Conservation (phyloP, 2,888 invertebrate genomes). For the Oscheius sp. region DNA sequence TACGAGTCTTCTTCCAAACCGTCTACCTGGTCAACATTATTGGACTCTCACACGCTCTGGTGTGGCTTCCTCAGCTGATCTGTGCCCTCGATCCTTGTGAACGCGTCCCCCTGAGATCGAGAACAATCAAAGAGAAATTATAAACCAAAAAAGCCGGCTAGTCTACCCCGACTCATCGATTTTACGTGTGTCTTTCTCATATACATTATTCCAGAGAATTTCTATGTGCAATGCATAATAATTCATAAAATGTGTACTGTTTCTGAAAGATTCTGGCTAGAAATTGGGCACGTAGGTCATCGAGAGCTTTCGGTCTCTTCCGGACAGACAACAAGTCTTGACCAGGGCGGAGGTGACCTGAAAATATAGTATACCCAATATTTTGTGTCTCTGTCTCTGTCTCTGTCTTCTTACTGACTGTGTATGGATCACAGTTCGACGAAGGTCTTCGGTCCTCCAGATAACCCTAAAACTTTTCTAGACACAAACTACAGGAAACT, state of each 20-base stretch:
- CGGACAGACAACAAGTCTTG: constrained; percentile 60
- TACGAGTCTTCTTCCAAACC: constrained; percentile 73
- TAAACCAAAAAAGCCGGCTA: constrained; percentile 11
- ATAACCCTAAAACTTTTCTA: constrained; percentile 57
- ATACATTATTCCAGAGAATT: constrained; percentile 2
- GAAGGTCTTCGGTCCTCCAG: constrained; percentile 71
- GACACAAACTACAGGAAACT: constrained; percentile 36
- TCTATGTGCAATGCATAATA: neutral
- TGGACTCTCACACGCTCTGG: constrained; percentile 66
- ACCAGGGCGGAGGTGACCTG: constrained; percentile 53
- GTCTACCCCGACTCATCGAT: neutral
- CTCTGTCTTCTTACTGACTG: constrained; percentile 35
- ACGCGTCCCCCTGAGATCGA: constrained; percentile 63
- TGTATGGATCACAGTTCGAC: constrained; percentile 70
- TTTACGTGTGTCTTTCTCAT: constrained; percentile 28
- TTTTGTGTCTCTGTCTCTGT: too few relatives aligned
- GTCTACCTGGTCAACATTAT: constrained; percentile 72
- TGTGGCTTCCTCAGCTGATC: constrained; percentile 72
- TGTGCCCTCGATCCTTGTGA: constrained; percentile 71
- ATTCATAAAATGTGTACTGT: neutral
- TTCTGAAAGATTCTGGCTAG: constrained; percentile 21
- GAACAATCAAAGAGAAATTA: constrained; percentile 35
- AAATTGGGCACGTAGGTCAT: constrained; percentile 62
- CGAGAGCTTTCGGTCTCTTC: constrained; percentile 55
- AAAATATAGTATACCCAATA: constrained; percentile 14